A percentile compares a stretch with the other conserved stretches of the same genome.
Evolutionary conservation across 2,113 vertebrate species (phyloP).

Genomic region (Chitala chitala): DNA sequence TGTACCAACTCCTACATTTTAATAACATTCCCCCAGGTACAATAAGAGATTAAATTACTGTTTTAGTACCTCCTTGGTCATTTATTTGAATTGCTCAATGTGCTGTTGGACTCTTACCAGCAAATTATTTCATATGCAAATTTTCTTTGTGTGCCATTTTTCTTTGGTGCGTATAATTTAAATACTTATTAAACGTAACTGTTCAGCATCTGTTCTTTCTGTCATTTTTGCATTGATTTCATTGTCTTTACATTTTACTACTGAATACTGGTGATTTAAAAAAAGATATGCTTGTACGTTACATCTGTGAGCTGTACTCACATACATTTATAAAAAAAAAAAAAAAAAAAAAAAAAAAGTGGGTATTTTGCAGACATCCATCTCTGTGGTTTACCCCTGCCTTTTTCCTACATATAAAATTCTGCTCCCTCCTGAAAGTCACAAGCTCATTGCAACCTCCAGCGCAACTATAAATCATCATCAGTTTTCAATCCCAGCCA

Average conservation of each 20-base stretch:
- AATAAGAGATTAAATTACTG: not conserved
- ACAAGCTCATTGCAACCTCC: not conserved
- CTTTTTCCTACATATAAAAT: not conserved
- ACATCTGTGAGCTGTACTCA: too few species aligned
- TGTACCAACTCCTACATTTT: not conserved
- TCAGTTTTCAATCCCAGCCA: not conserved
- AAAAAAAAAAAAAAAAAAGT: too few species aligned
- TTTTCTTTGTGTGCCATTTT: not conserved
- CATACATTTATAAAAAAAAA: not conserved
- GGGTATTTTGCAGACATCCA: not conserved
- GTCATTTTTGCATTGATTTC: not conserved
- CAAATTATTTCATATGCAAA: conserved; percentile 1
- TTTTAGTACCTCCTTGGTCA: too few species aligned
- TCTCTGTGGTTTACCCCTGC: not conserved
- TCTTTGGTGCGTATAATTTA: not conserved
- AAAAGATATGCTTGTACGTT: too few species aligned
- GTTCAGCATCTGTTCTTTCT: not conserved
- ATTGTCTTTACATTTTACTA: too few species aligned
- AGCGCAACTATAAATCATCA: not conserved
- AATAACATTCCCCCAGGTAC: not conserved
- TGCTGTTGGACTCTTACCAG: not conserved
- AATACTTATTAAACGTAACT: not conserved
- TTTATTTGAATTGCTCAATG: not conserved
- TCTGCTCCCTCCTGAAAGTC: not conserved
- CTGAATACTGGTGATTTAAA: too few species aligned